Base-by-base conservation (phyloP, 2,888 invertebrate species). In the Aelia acuminata region DNA sequence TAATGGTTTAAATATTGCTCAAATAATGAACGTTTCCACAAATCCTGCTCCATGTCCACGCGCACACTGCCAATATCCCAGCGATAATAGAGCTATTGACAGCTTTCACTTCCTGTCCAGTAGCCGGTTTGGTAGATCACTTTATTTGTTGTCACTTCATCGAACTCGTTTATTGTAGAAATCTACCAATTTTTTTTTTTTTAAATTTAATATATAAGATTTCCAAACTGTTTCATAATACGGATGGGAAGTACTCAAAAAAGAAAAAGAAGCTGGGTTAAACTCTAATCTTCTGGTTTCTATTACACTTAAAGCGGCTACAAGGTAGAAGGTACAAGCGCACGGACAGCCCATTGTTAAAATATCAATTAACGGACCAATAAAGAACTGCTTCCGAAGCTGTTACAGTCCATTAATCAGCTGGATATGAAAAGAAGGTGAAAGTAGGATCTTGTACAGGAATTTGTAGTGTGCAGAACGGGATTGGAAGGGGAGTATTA, bases 41-140 rank as follows among this genome's bases (percentile, higher is more conserved):
- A 43, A 43, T 43, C 4, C 43, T 10, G 4, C 10, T 10, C 43
- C 63, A 3, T 3, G 15, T n/a, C 26, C 57, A 57, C 26, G n/a
- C n/a, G n/a, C n/a, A n/a, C 10, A 1, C 26, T 26, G 57, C 15
- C 15, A 26, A 57, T 15, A 70, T 18, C 20, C 3, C 15, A 70
- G 18, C 18, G 1, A 1, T 18, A 70, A 70, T 70, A 18, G 35
- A 70, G 35, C 35, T 5, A 35, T 35, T 35, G 18, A 5, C 8
- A 35, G 35, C 63, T 70, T 70, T 70, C 63, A 35, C 31, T 70
- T 70, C 63, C 63, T 35, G 63, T 70, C 63, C 63, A 35, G 35
- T 35, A 20, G 63, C 35, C 10, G 13, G 18, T 70, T 70, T 70
- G 31, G 10, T 35, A 5, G 57, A 57, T 57, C 57, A 31, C 57